phyloP scores from a whole-genome alignment of 2,113 vertebrate species.

The Rhinolophus sinicus region DNA sequence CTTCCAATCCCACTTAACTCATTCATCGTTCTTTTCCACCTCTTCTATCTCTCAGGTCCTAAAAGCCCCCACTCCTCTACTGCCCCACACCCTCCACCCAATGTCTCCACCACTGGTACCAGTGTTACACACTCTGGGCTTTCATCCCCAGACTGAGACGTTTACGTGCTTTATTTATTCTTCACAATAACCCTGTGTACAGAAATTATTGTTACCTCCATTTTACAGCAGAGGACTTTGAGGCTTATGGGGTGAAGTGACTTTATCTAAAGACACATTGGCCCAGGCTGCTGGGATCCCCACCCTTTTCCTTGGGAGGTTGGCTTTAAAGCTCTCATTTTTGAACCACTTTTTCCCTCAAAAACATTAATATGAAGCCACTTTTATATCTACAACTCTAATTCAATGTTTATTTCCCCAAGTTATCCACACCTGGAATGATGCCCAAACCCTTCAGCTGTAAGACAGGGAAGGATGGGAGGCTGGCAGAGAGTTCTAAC shows the following conservation, averaged over 20 bases:
- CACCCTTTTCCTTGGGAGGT: not conserved
- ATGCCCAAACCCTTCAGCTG: not conserved
- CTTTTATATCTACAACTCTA: not conserved
- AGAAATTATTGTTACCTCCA: not conserved
- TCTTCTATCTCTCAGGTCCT: not conserved
- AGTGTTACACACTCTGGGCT: not conserved
- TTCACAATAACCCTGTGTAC: not conserved
- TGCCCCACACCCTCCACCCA: not conserved
- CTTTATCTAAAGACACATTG: not conserved
- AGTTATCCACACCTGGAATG: not conserved
- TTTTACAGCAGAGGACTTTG: not conserved
- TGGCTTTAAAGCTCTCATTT: not conserved
- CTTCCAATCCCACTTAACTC: not conserved
- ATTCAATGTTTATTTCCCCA: not conserved
- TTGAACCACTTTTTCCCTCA: slow-evolving; percentile 25
- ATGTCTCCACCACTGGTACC: not conserved
- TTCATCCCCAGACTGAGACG: not conserved
- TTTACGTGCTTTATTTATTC: not conserved
- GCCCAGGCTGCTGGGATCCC: not conserved
- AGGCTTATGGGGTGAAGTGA: not conserved
- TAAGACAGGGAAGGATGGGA: not conserved
- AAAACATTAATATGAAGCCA: not conserved
- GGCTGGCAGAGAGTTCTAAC: not conserved
- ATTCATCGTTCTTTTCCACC: not conserved
- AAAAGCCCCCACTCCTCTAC: not conserved